Evolutionary conservation across 2,797 vertebrate genomes (phyloP).

Genomic region (Trachops cirrhosus): DNA sequence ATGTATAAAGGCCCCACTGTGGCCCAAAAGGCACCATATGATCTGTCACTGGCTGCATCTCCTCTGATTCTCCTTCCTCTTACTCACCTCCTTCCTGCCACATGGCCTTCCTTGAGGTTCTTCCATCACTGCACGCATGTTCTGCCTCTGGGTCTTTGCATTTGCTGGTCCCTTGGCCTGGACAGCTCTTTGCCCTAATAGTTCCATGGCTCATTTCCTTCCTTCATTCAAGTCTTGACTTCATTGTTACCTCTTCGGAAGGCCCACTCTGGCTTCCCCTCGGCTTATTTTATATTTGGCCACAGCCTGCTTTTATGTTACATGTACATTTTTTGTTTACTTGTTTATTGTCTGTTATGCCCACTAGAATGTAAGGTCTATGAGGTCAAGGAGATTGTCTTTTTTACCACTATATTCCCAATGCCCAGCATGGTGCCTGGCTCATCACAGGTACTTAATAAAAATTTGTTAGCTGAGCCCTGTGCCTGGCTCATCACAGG

Average conservation of each 20-base stretch:
- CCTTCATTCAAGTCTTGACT: background rate
- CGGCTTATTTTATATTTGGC: background rate
- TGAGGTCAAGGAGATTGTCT: background rate
- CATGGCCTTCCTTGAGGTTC: background rate
- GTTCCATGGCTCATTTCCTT: background rate
- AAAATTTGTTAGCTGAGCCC: background rate
- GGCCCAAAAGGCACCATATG: rapidly evolving
- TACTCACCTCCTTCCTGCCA: background rate
- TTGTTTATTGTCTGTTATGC: background rate
- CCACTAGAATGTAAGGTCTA: background rate
- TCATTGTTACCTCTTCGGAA: background rate
- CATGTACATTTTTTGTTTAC: background rate
- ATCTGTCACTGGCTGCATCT: background rate
- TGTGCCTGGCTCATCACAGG: background rate
- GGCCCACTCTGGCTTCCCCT: background rate
- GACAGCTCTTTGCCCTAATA: background rate
- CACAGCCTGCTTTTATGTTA: background rate
- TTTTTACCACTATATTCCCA: background rate
- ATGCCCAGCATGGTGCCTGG: background rate
- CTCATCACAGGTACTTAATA: background rate
- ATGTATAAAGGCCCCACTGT: background rate
- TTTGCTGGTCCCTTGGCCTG: background rate
- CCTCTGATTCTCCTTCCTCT: background rate
- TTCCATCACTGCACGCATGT: background rate
- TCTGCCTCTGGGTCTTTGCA: background rate